Conservation (phyloP, 2,797 vertebrate species). For the Balearica regulorum region DNA sequence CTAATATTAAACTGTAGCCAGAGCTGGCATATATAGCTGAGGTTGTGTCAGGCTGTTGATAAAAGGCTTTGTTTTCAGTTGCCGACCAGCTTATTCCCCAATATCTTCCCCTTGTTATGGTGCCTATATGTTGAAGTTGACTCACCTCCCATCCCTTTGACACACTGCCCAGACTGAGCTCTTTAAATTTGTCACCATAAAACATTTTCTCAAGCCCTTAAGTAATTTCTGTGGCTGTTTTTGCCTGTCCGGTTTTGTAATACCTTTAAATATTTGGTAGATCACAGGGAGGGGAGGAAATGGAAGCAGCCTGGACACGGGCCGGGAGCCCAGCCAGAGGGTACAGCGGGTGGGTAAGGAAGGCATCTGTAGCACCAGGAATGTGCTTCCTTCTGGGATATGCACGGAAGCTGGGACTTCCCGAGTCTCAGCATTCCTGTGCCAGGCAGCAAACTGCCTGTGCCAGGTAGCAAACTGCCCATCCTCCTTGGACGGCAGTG, state of each 20-base stretch:
- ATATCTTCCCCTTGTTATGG: background rate
- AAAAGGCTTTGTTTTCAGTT: background rate
- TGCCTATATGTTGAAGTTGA: background rate
- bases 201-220: conserved; percentile 2
- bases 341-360: background rate
- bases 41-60: background rate
- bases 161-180: background rate
- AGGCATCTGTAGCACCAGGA: background rate
- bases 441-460: background rate
- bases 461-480: background rate
- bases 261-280: conserved; percentile 8
- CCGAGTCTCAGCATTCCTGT: background rate
- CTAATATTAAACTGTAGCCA: background rate
- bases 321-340: background rate
- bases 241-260: background rate
- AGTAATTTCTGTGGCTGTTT: background rate
- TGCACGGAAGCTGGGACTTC: background rate
- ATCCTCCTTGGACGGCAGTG: rapidly evolving
- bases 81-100: background rate
- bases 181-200: background rate
- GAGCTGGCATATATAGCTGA: background rate
- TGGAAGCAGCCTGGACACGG: background rate
- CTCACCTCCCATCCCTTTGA: background rate
- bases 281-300: conserved; percentile 1
- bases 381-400: background rate